phyloP scores from a whole-genome alignment of 2,113 vertebrate genomes.

The Anser brachyrhynchus region DNA sequence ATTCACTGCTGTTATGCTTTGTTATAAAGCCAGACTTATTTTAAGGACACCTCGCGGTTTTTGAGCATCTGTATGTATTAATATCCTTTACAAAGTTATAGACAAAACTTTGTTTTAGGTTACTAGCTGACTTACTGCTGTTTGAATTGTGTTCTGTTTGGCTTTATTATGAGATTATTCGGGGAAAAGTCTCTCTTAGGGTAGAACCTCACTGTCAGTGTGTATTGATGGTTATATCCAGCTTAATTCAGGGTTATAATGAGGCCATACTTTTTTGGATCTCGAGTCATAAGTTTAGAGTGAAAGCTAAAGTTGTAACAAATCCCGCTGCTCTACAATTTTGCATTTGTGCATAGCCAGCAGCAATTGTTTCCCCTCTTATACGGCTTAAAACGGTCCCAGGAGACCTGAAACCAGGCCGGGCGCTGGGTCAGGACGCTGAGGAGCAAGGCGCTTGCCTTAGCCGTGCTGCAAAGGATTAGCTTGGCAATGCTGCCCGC shows the following conservation, averaged over 20 bases:
- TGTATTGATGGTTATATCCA: background rate
- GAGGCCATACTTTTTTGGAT: background rate
- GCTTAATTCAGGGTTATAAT: background rate
- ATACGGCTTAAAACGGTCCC: background rate
- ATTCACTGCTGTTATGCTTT: background rate
- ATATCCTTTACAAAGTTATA: background rate
- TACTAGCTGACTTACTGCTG: background rate
- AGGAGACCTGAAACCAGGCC: background rate
- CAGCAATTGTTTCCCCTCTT: background rate
- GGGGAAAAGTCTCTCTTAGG: background rate
- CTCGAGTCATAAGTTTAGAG: background rate
- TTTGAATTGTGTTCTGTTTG: background rate
- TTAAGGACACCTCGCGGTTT: background rate
- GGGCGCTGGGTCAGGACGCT: fast-evolving
- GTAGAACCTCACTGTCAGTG: background rate
- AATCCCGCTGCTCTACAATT: background rate
- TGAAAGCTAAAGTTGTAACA: background rate
- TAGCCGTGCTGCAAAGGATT: background rate
- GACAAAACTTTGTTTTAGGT: background rate
- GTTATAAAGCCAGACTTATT: background rate
- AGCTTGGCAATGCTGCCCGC: background rate
- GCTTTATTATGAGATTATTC: background rate
- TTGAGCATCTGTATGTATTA: background rate
- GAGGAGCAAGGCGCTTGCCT: background rate
- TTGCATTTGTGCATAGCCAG: background rate